Evolutionary conservation across 2,113 vertebrate genomes (phyloP).

Genomic region (Hiodon alosoides): DNA sequence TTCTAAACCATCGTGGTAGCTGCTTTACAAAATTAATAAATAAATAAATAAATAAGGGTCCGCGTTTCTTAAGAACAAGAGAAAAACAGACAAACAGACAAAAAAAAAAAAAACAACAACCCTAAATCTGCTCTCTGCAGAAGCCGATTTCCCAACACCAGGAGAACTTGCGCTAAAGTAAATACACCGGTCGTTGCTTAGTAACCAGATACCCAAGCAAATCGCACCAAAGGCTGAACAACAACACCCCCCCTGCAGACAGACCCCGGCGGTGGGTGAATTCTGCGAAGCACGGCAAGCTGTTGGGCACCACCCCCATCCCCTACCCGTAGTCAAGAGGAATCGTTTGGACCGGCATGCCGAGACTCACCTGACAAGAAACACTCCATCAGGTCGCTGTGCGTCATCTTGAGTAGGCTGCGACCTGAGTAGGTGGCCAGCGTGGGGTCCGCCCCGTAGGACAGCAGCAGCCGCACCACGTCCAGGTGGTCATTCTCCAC

Average conservation of each 20-base stretch:
- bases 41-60: background rate
- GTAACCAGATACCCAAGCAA: slow-evolving; percentile 60
- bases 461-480: slow-evolving; percentile 82
- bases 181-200: slow-evolving; percentile 61
- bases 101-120: slow-evolving; percentile 27
- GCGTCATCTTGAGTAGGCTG: slow-evolving; percentile 90
- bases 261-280: slow-evolving; percentile 34
- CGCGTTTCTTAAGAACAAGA: background rate
- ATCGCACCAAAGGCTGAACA: slow-evolving; percentile 31
- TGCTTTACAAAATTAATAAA: background rate
- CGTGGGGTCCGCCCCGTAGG: slow-evolving; percentile 89
- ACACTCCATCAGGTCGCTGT: slow-evolving; percentile 86
- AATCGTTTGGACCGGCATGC: background rate
- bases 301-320: background rate
- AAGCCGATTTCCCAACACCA: slow-evolving; percentile 40
- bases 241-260: slow-evolving; percentile 40
- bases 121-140: slow-evolving; percentile 25
- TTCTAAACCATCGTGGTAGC: background rate
- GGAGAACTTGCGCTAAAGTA: slow-evolving; percentile 52
- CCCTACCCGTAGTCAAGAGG: background rate
- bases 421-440: slow-evolving; percentile 89
- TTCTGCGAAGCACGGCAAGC: slow-evolving; percentile 57
- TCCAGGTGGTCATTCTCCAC: slow-evolving; percentile 93
- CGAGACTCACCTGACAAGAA: slow-evolving; percentile 74
- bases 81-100: background rate